A percentile compares a stretch with the other conserved stretches of the same genome.
Evolutionary conservation across 2,797 vertebrate genomes (phyloP).

Genomic region (Enteromius fasciolatus): DNA sequence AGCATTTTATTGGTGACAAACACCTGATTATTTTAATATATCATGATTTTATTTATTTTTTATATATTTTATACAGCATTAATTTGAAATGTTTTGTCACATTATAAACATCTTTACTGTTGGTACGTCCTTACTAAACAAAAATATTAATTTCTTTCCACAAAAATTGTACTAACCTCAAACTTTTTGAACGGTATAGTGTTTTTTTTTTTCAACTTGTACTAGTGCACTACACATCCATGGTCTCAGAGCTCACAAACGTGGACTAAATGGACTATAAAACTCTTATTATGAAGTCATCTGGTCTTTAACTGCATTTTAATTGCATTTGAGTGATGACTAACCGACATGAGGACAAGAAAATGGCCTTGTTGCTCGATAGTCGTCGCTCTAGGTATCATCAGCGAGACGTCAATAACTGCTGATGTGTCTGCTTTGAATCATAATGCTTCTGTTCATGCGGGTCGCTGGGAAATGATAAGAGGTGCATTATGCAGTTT

Average conservation of each 20-base stretch:
- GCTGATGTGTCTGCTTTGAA: conserved; percentile 27
- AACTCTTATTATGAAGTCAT: conserved; percentile 14
- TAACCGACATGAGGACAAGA: neutral
- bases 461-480: neutral
- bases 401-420: conserved; percentile 1
- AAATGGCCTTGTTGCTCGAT: conserved; percentile 13
- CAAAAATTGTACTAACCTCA: neutral
- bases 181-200: neutral
- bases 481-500: conserved; percentile 7
- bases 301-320: conserved; percentile 24
- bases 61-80: too few relatives aligned
- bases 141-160: neutral
- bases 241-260: neutral
- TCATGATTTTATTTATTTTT: neutral
- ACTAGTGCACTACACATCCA: neutral
- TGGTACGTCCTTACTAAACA: neutral
- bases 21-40: neutral
- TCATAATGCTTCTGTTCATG: neutral
- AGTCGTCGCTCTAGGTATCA: neutral
- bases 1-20: neutral
- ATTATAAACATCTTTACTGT: neutral
- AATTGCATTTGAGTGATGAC: conserved; percentile 14
- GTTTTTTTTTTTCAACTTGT: neutral
- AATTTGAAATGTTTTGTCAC: neutral
- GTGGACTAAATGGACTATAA: conserved; percentile 17